Evolutionary conservation across 1,140 invertebrate species (phyloP), one percentile per base, ranked within the genome.

Genomic region (Mactra quadrangularis): DNA sequence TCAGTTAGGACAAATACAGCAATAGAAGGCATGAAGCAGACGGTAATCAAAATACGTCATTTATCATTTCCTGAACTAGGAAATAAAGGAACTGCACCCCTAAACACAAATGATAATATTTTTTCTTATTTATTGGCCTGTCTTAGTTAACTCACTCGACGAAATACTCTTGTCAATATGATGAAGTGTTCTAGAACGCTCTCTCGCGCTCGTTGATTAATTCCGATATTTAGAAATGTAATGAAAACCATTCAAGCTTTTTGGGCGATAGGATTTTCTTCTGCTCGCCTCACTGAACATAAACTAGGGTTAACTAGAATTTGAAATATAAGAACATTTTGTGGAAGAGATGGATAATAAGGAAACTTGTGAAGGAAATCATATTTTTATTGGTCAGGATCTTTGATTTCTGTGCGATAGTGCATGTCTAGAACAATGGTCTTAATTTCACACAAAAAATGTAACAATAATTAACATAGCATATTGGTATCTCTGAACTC

Each of bases 191-290:
- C 38, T 68, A 22, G 41, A 6, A 33, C 22, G 4, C 41, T 68
- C n/a, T 38, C 27, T 68, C n/a, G 64, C 27, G 27, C 27, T 47
- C 45, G 47, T n/a, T 68, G 64, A 68, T 68, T 68, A 68, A 68
- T 47, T 68, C 41, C 41, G 64, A 68, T 47, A 68, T 68, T 68
- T 68, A 41, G 45, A 68, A 50, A 68, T 68, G 45, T 68, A 50
- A 68, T 50, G 45, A 68, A 68, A 68, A 47, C 64, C 41, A 47
- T 68, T 41, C 25, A 25, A 25, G 35, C 29, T 0, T 38, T 15
- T 38, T 38, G 4, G 47, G 25, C 4, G 27, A 50, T 50, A n/a
- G n/a, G 41, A 19, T 62, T 62, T 35, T n/a, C n/a, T 38, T 17
- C 59, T 11, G 29, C 33, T 62, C 33, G 59, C 31, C 29, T 62